Evolutionary conservation across 2,113 vertebrate genomes (phyloP).

Genomic region (Salvator merianae): DNA sequence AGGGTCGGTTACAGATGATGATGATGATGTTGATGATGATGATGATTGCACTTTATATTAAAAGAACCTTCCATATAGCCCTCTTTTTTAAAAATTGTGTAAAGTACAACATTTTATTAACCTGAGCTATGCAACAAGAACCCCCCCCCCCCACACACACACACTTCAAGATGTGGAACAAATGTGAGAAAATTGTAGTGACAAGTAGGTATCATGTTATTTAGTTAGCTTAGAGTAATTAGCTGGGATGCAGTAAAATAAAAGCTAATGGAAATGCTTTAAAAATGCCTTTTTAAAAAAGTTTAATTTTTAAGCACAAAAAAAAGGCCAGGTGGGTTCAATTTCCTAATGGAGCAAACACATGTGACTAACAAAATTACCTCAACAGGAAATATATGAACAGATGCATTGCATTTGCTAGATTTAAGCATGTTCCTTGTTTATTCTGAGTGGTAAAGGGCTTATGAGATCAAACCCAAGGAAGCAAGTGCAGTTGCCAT

Average conservation of each 20-base stretch:
- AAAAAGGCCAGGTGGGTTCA: neutral
- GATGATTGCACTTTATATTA: neutral
- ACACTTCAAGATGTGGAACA: neutral
- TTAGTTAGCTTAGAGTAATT: slow-evolving; percentile 18
- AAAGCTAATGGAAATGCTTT: neutral
- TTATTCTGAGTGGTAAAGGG: too few species aligned
- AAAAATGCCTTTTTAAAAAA: slow-evolving; percentile 20
- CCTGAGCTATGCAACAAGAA: slow-evolving; percentile 14
- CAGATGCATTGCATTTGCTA: too few species aligned
- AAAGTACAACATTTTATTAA: neutral
- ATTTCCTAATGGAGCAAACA: neutral
- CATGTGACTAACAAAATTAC: neutral
- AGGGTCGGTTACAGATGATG: too few species aligned
- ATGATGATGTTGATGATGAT: too few species aligned
- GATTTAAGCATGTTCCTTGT: too few species aligned
- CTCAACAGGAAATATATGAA: too few species aligned
- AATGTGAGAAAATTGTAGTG: neutral
- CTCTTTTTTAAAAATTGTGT: neutral
- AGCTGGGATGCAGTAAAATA: slow-evolving; percentile 12
- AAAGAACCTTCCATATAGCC: rapidly evolving
- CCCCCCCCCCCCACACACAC: neutral
- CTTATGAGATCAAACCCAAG: too few species aligned
- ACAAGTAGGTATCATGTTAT: slow-evolving; percentile 5
- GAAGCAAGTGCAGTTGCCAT: too few species aligned
- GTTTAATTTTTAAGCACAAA: neutral